phyloP scores from a whole-genome alignment of 2,113 vertebrate species.

The Porphyrio hochstetteri region DNA sequence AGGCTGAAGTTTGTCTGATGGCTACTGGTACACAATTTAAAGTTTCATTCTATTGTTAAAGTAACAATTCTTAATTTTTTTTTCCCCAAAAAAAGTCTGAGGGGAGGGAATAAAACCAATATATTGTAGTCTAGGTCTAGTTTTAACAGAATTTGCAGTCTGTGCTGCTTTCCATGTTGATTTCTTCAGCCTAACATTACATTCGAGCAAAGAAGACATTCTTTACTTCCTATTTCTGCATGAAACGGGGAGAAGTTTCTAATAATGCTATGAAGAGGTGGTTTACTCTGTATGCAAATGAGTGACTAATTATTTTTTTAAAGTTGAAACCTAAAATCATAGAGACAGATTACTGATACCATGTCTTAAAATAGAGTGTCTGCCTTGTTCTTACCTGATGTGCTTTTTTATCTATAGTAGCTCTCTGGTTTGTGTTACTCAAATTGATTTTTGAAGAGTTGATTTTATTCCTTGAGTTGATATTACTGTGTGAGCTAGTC shows the following conservation, averaged over 20 bases:
- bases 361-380: neutral
- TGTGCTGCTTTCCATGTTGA: neutral
- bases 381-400: neutral
- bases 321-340: neutral
- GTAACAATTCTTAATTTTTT: neutral
- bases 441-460: slow-evolving; percentile 25
- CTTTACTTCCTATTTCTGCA: neutral
- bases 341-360: neutral
- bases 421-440: neutral
- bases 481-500: neutral
- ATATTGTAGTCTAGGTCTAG: neutral
- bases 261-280: neutral
- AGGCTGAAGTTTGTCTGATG: neutral
- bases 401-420: neutral
- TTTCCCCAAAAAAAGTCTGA: neutral
- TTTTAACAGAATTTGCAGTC: neutral
- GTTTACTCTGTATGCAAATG: neutral
- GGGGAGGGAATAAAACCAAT: neutral
- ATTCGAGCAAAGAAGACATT: neutral
- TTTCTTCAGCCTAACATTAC: neutral
- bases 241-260: neutral
- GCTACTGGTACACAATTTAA: neutral
- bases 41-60: neutral
- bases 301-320: neutral
- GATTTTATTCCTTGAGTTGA: slow-evolving; percentile 12